A percentile compares a stretch with the other conserved stretches of the same genome.
Evolutionary conservation across 92 coral and sea anemone genomes (phyloP).

Genomic region (Pocillopora grandis): DNA sequence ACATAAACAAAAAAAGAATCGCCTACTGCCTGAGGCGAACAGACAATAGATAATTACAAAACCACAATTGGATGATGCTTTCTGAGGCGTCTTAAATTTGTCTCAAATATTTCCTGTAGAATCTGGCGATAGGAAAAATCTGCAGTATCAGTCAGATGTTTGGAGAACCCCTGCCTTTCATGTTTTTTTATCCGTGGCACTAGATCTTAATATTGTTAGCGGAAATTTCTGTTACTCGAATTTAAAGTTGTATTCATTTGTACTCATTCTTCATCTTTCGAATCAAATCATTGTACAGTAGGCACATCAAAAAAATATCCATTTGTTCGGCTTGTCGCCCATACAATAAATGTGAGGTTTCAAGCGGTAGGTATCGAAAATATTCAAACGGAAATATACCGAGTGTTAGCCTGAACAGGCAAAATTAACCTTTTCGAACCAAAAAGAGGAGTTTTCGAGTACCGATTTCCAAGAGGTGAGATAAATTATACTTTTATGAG

Average conservation of each 20-base stretch:
- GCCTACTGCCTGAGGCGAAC: neutral
- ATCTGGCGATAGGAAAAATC: neutral
- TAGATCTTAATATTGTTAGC: too few relatives aligned
- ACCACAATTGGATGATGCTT: conserved; percentile 2
- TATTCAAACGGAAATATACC: too few relatives aligned
- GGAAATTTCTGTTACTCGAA: too few relatives aligned
- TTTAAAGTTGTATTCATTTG: neutral
- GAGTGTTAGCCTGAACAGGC: too few relatives aligned
- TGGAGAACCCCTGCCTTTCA: neutral
- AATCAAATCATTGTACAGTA: neutral
- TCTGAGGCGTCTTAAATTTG: neutral
- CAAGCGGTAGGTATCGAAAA: too few relatives aligned
- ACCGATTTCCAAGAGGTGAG: too few relatives aligned
- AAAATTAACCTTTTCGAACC: too few relatives aligned
- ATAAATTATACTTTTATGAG: too few relatives aligned
- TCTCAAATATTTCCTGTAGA: neutral
- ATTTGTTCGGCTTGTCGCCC: too few relatives aligned
- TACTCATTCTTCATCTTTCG: neutral
- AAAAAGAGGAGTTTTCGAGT: too few relatives aligned
- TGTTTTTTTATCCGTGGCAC: neutral
- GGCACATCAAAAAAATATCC: neutral
- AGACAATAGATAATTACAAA: neutral
- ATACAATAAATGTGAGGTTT: too few relatives aligned
- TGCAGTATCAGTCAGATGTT: neutral
- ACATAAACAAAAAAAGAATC: neutral